phyloP scores from a whole-genome alignment of 2,888 invertebrate species.

The Corythucha ciliata region DNA sequence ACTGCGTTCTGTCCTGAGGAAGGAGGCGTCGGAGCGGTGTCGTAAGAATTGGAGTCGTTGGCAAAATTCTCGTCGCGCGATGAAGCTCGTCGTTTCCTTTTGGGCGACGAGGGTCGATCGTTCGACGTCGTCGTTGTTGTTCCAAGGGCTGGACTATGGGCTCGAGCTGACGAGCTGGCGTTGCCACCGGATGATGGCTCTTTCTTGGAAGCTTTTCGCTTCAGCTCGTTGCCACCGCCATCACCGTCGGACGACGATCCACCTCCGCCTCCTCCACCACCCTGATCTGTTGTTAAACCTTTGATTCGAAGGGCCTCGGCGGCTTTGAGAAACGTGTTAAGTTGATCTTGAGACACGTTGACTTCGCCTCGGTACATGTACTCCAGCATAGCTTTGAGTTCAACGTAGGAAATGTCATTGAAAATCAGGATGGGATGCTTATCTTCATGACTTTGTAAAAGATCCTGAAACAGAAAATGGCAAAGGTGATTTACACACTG shows the following conservation, averaged over 20 bases:
- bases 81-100: slow-evolving; percentile 22
- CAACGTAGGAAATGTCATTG: slow-evolving; percentile 84
- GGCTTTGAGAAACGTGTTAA: slow-evolving; percentile 56
- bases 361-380: slow-evolving; percentile 92
- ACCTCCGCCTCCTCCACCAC: slow-evolving; percentile 24
- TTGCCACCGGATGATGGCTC: no score
- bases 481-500: no score
- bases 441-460: slow-evolving; percentile 26
- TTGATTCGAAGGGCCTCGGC: slow-evolving; percentile 28
- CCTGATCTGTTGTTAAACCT: slow-evolving; percentile 29
- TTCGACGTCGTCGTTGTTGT: slow-evolving; percentile 18
- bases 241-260: no score
- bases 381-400: slow-evolving; percentile 85
- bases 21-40: slow-evolving; percentile 22
- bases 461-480: slow-evolving; percentile 19
- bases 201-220: slow-evolving; percentile 15
- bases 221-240: slow-evolving; percentile 16
- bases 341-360: slow-evolving; percentile 84
- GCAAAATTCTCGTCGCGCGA: slow-evolving; percentile 22
- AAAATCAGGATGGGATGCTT: slow-evolving; percentile 78
- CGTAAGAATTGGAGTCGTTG: slow-evolving; percentile 23
- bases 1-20: slow-evolving; percentile 21
- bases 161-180: no score
- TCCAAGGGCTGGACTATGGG: slow-evolving; percentile 21
- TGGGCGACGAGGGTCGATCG: slow-evolving; percentile 22